Conservation (phyloP, 2,113 vertebrate genomes). For the Eulemur macaco region DNA sequence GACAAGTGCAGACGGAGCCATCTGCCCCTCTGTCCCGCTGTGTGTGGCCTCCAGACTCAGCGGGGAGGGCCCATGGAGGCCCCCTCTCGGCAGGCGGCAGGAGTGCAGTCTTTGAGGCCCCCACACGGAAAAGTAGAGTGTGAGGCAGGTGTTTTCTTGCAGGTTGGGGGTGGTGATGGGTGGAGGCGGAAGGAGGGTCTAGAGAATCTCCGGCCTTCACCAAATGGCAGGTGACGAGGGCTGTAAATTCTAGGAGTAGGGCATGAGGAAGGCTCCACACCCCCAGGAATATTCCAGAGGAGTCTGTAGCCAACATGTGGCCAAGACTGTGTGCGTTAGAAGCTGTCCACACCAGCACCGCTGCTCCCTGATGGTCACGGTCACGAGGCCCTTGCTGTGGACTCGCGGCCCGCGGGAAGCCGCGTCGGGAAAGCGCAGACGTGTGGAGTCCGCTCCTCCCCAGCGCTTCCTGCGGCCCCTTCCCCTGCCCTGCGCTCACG, state of each 20-base stretch:
- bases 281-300: neutral
- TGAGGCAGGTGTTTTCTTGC: neutral
- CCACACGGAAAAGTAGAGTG: neutral
- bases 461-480: rapidly evolving
- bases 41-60: rapidly evolving
- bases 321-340: neutral
- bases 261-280: neutral
- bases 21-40: neutral
- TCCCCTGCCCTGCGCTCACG: neutral
- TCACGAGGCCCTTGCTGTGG: neutral
- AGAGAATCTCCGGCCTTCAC: neutral
- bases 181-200: no score
- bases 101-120: neutral
- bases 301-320: neutral
- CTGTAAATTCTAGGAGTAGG: neutral
- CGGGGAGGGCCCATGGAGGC: neutral
- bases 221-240: rapidly evolving
- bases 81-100: rapidly evolving
- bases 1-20: neutral
- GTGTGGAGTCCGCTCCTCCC: rapidly evolving
- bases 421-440: rapidly evolving
- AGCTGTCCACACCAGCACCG: neutral
- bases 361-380: rapidly evolving
- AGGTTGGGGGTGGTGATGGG: neutral
- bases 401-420: neutral